Conservation (phyloP, 2,888 invertebrate species). For the Ligdia adustata region DNA sequence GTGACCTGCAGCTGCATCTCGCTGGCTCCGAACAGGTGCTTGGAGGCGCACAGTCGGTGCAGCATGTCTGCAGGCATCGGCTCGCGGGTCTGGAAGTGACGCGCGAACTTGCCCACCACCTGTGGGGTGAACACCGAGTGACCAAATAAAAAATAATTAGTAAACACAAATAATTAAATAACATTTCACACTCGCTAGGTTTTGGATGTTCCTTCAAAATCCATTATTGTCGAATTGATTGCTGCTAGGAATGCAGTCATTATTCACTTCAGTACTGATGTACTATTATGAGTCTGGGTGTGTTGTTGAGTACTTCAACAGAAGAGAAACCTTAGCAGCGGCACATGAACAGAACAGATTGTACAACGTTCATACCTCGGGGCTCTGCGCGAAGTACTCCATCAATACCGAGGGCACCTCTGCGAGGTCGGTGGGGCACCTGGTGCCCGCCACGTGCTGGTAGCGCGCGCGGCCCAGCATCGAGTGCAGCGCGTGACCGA, state of each 20-base stretch:
- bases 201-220: no score
- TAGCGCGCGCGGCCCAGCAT: slow-evolving; percentile 96
- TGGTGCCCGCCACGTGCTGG: slow-evolving; percentile 98
- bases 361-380: slow-evolving; percentile 74
- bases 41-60: slow-evolving; percentile 91
- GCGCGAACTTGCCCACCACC: slow-evolving; percentile 93
- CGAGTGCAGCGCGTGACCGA: slow-evolving; percentile 99
- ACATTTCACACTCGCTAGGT: no score
- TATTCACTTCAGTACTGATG: no score
- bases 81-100: slow-evolving; percentile 95
- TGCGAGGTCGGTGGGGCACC: slow-evolving; percentile 98
- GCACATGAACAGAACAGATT: not conserved
- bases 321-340: no score
- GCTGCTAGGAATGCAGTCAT: no score
- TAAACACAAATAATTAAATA: no score
- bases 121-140: no score
- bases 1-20: slow-evolving; percentile 92
- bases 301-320: no score
- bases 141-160: no score
- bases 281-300: no score
- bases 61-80: slow-evolving; percentile 90
- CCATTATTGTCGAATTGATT: no score
- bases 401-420: slow-evolving; percentile 99
- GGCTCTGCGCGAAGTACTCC: slow-evolving; percentile 98
- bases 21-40: slow-evolving; percentile 94